Conservation (phyloP, 2,888 invertebrate species). For the Drosophila ezoana region DNA sequence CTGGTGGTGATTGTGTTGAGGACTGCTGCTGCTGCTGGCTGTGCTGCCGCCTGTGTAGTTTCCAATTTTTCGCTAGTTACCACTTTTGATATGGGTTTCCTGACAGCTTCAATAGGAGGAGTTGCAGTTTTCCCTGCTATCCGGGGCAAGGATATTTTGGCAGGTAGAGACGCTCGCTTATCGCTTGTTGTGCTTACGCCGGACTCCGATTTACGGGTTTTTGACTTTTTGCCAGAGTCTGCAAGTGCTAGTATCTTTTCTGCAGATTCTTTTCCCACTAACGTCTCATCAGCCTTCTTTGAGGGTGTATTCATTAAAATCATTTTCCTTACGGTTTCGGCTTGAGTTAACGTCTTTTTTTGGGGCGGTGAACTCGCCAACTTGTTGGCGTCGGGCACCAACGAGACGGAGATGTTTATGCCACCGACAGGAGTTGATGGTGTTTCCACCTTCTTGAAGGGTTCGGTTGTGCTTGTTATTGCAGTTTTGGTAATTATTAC, state of each 20-base stretch:
- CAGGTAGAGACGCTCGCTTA: neutral
- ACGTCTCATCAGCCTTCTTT: neutral
- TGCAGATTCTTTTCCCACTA: neutral
- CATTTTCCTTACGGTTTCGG: slow-evolving; percentile 27
- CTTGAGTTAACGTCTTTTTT: slow-evolving; percentile 26
- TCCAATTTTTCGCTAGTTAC: neutral
- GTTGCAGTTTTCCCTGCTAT: neutral
- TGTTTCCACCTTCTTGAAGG: slow-evolving; percentile 13
- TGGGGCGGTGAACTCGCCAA: neutral
- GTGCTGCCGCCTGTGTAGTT: neutral
- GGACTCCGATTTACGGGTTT: neutral
- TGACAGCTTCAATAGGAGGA: neutral
- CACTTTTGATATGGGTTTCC: neutral
- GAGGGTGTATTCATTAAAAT: neutral
- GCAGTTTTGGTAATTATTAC: slow-evolving; percentile 47
- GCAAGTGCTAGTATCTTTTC: neutral
- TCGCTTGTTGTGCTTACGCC: neutral
- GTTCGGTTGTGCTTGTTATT: slow-evolving; percentile 1
- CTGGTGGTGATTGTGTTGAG: neutral
- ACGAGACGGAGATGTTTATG: slow-evolving; percentile 51
- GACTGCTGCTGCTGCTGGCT: neutral
- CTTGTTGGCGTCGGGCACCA: slow-evolving; percentile 19
- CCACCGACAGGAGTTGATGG: slow-evolving; percentile 10
- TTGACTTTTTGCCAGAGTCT: slow-evolving; percentile 5
- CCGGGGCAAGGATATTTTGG: neutral